A percentile compares a stretch with the other conserved stretches of the same genome.
phyloP scores from a whole-genome alignment of 1,140 invertebrate genomes.

The Scaptomyza montana region DNA sequence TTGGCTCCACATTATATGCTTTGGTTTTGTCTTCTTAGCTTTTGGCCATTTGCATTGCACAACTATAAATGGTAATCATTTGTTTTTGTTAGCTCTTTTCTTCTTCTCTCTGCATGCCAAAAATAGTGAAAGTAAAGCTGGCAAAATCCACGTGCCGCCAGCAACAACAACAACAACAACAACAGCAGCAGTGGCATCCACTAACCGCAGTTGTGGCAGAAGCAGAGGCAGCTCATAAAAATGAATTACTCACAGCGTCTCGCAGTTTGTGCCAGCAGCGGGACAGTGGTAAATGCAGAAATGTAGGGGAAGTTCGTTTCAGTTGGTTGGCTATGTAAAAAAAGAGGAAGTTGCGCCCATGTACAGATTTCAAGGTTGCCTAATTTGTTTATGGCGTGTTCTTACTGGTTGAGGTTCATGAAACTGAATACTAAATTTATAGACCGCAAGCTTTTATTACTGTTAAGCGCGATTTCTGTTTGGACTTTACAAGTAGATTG shows the following conservation, averaged over 20 bases:
- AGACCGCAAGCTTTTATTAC: constrained; percentile 14
- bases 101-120: constrained; percentile 7
- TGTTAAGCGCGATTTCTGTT: constrained; percentile 15
- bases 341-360: neutral
- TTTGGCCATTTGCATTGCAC: constrained; percentile 46
- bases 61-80: constrained; percentile 71
- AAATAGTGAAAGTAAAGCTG: constrained; percentile 8
- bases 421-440: constrained; percentile 49
- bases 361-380: constrained; percentile 34
- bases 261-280: neutral
- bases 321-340: constrained; percentile 9
- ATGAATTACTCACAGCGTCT: constrained; percentile 62
- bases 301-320: neutral
- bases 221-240: constrained; percentile 64
- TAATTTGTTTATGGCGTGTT: constrained; percentile 52
- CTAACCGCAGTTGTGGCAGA: constrained; percentile 57
- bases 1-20: neutral
- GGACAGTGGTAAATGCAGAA: neutral
- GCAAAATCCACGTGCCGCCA: constrained; percentile 15
- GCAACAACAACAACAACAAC: constrained; percentile 3
- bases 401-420: constrained; percentile 6
- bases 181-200: constrained; percentile 32
- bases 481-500: constrained; percentile 4
- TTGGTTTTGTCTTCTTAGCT: constrained; percentile 14
- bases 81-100: constrained; percentile 63